A percentile compares a stretch with the other conserved stretches of the same genome.
Evolutionary conservation across 2,888 invertebrate genomes (phyloP).

Genomic region (Agrilus cyanescens): DNA sequence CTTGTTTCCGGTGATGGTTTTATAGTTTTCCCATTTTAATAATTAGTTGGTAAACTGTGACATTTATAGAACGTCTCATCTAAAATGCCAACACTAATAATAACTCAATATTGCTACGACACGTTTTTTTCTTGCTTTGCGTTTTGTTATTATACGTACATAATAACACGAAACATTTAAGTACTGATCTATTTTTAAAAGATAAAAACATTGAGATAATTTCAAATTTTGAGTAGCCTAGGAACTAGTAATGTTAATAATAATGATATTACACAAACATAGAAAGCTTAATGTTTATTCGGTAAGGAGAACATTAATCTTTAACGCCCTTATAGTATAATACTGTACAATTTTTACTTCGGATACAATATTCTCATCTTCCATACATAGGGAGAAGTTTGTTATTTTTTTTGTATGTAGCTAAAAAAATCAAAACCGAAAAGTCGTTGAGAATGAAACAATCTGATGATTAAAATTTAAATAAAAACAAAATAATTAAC

Average conservation of each 20-base stretch:
- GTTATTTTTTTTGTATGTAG: too few species aligned
- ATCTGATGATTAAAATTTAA: background rate
- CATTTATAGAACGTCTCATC: too few species aligned
- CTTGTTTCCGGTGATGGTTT: too few species aligned
- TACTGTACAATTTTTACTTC: constrained; percentile 30
- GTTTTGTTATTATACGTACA: constrained; percentile 34
- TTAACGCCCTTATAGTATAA: constrained; percentile 10
- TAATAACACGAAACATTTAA: constrained; percentile 29
- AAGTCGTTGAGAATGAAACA: background rate
- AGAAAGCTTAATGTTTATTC: constrained; percentile 13
- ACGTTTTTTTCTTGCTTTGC: constrained; percentile 24
- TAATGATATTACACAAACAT: constrained; percentile 22
- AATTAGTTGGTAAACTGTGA: too few species aligned
- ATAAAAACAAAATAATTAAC: background rate
- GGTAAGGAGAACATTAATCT: too few species aligned
- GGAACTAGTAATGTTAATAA: constrained; percentile 27
- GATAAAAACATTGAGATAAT: constrained; percentile 25
- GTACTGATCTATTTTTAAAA: constrained; percentile 16
- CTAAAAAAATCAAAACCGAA: background rate
- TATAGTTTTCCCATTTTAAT: too few species aligned
- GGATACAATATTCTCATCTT: too few species aligned
- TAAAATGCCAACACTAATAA: too few species aligned
- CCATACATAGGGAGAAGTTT: too few species aligned
- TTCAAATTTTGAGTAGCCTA: constrained; percentile 27
- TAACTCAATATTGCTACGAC: constrained; percentile 27